These are phyloP conservation scores for Athene cunicularia DNA, from an alignment of 2,113 vertebrate genomes.

Conservation along the genomic window DNA sequence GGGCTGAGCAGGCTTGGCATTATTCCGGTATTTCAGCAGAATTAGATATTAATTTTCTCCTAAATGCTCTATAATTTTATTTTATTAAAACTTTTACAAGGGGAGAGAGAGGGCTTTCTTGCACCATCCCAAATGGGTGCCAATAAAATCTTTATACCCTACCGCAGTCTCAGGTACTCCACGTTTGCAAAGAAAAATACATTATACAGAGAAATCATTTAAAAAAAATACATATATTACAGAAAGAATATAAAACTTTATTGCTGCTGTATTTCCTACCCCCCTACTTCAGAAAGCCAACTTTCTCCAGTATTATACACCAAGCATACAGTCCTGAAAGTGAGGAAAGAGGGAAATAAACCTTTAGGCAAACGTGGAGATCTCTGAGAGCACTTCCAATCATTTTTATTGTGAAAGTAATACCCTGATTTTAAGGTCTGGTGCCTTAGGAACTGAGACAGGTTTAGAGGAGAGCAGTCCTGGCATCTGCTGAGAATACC, in stretches of 20 bases:
- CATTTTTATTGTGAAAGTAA: neutral
- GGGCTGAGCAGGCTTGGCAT: neutral
- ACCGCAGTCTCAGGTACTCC: neutral
- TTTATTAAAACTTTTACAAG: constrained; percentile 56
- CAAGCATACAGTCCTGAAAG: neutral
- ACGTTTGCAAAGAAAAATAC: neutral
- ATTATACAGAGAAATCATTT: neutral
- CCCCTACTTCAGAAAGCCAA: neutral
- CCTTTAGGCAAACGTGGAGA: neutral
- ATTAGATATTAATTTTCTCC: constrained; percentile 37
- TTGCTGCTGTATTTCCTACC: neutral
- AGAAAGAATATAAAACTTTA: constrained; percentile 30
- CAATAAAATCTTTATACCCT: constrained; percentile 13
- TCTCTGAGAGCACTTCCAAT: neutral
- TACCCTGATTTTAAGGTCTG: neutral
- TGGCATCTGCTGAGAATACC: neutral
- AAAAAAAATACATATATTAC: neutral
- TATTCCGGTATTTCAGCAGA: neutral
- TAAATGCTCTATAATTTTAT: constrained; percentile 24
- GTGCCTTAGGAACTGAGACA: neutral
- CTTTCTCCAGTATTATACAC: neutral
- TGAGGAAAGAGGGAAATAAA: neutral
- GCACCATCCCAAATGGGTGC: neutral
- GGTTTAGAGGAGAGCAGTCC: neutral
- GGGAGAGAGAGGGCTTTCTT: neutral